These are phyloP conservation scores for Cryptocephalus moraei DNA, from an alignment of 2,888 invertebrate species.

Conservation along the genomic window DNA sequence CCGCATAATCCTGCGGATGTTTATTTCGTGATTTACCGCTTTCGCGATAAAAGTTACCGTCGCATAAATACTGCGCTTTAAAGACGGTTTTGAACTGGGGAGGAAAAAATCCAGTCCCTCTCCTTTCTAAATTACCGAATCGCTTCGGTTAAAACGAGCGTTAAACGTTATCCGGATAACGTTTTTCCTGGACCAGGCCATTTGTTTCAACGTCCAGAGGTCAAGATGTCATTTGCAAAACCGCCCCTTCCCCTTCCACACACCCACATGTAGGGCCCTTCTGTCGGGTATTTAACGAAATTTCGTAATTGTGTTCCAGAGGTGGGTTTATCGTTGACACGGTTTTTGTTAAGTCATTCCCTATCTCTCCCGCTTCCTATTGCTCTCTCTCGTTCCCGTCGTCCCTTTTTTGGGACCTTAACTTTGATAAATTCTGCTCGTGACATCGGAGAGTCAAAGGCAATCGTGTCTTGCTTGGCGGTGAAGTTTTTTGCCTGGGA, in stretches of 20 bases:
- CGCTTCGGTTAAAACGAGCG: no score
- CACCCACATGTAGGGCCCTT: no score
- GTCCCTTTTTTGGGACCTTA: background rate
- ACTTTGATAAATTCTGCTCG: conserved; percentile 10
- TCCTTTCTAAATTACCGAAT: no score
- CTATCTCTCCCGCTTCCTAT: no score
- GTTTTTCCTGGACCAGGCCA: background rate
- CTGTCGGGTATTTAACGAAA: conserved; percentile 8
- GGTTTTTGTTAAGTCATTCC: conserved; percentile 7
- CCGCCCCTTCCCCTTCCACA: background rate
- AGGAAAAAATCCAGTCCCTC: no score
- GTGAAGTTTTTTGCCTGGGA: conserved; percentile 4
- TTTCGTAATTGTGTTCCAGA: conserved; percentile 12
- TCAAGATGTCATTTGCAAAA: conserved; percentile 14
- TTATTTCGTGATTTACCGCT: no score
- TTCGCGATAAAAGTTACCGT: no score
- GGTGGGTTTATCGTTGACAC: conserved; percentile 9
- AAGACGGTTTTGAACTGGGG: no score
- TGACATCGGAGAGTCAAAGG: conserved; percentile 5
- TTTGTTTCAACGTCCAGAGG: conserved; percentile 6
- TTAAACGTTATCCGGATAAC: no score
- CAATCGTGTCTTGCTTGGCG: conserved; percentile 2
- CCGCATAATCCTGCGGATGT: no score
- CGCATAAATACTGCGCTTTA: no score
- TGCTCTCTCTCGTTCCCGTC: no score